Percentiles rank a stretch among this genome's conserved stretches.
phyloP scores from a whole-genome alignment of 2,888 invertebrate genomes.

The Thymelicus lineola region DNA sequence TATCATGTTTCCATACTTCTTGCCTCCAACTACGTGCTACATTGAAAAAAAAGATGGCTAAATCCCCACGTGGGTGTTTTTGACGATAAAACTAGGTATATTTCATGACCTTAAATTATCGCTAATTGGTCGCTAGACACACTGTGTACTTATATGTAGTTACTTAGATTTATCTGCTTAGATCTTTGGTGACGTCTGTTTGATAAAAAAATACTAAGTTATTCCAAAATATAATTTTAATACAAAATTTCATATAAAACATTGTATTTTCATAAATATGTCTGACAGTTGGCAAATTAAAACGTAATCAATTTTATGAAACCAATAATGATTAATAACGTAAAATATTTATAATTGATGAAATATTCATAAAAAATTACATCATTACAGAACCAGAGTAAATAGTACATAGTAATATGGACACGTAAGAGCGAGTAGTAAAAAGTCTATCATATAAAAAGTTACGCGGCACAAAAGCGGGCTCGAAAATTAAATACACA shows the following conservation, averaged over 20 bases:
- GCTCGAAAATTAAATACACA: slow-evolving; percentile 70
- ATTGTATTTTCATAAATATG: slow-evolving; percentile 68
- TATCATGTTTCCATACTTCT: no score
- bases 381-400: slow-evolving; percentile 57
- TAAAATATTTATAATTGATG: slow-evolving; percentile 53
- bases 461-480: slow-evolving; percentile 77
- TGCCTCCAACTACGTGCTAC: no score
- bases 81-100: no score
- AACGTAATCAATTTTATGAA: slow-evolving; percentile 44
- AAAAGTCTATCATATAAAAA: slow-evolving; percentile 64
- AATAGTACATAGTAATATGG: slow-evolving; percentile 64
- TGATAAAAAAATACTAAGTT: slow-evolving; percentile 37
- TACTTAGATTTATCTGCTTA: no score
- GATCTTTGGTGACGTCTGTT: no score
- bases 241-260: slow-evolving; percentile 74
- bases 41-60: no score
- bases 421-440: slow-evolving; percentile 64
- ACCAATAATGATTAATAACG: slow-evolving; percentile 44
- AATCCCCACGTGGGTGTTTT: no score
- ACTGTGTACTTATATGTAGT: no score
- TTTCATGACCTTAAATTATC: no score
- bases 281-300: slow-evolving; percentile 67
- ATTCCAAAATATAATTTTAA: slow-evolving; percentile 79
- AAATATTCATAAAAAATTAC: slow-evolving; percentile 58
- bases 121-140: no score